A percentile compares a stretch with the other conserved stretches of the same genome.
Conservation (phyloP, 2,888 invertebrate species). For the Nemapogon koenigi region DNA sequence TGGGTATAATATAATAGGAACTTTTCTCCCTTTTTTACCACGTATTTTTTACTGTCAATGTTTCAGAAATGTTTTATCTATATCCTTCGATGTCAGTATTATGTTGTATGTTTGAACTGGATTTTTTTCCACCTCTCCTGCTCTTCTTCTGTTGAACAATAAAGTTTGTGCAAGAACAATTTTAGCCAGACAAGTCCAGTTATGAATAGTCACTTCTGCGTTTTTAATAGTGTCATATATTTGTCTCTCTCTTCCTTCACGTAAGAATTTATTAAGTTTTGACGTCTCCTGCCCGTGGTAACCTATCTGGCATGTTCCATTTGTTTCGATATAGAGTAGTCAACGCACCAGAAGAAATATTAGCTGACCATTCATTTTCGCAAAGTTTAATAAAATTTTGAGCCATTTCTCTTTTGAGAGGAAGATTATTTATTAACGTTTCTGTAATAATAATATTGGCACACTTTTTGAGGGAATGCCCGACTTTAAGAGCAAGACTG, state of each 20-base stretch:
- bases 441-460: no score
- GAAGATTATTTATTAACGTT: no score
- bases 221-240: neutral
- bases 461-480: no score
- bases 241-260: neutral
- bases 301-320: neutral
- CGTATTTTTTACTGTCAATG: neutral
- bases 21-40: neutral
- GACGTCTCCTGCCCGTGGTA: neutral
- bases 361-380: no score
- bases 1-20: neutral
- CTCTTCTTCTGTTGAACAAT: neutral
- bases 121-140: neutral
- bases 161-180: neutral
- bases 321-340: neutral
- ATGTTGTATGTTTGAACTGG: neutral
- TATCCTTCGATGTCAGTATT: neutral
- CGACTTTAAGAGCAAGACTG: no score
- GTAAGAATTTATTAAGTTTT: neutral
- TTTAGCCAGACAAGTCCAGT: neutral
- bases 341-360: neutral
- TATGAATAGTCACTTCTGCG: neutral
- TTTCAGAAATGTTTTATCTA: neutral
- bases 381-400: no score
- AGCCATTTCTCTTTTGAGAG: no score